These are phyloP conservation scores for Oreochromis tanganicae DNA, from an alignment of 2,113 vertebrate genomes.

Conservation along the genomic window DNA sequence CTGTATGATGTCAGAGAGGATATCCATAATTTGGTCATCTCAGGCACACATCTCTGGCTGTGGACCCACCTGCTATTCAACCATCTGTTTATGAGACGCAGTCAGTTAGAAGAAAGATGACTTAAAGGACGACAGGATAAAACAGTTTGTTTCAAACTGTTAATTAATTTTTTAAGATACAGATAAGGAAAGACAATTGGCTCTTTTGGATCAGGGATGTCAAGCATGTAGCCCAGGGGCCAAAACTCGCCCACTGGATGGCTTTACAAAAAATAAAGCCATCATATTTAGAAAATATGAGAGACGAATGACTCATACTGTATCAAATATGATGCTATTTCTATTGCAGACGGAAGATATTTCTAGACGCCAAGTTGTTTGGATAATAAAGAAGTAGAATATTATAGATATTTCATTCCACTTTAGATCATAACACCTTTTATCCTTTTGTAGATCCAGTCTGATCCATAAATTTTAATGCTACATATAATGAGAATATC, in stretches of 20 bases:
- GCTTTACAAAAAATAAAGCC: neutral
- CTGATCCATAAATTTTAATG: neutral
- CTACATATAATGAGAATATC: neutral
- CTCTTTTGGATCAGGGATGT: too few relatives aligned
- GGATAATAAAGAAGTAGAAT: neutral
- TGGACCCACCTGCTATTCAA: neutral
- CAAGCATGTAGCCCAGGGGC: neutral
- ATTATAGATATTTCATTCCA: neutral
- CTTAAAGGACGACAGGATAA: neutral
- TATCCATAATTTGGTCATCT: neutral
- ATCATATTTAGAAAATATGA: neutral
- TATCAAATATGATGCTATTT: neutral
- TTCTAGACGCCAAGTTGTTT: neutral
- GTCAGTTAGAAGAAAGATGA: neutral
- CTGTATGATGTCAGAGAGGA: neutral
- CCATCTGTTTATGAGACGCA: neutral
- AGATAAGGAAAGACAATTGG: neutral
- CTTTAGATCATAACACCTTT: neutral
- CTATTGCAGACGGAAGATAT: neutral
- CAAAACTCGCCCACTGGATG: neutral
- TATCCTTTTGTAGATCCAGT: neutral
- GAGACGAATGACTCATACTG: accelerated
- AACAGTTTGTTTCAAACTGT: neutral
- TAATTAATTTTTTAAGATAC: neutral
- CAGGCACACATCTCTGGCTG: neutral